Evolutionary conservation across 2,113 vertebrate species (phyloP), one percentile per base, ranked within the genome.

Genomic region (Salminus brasiliensis): DNA sequence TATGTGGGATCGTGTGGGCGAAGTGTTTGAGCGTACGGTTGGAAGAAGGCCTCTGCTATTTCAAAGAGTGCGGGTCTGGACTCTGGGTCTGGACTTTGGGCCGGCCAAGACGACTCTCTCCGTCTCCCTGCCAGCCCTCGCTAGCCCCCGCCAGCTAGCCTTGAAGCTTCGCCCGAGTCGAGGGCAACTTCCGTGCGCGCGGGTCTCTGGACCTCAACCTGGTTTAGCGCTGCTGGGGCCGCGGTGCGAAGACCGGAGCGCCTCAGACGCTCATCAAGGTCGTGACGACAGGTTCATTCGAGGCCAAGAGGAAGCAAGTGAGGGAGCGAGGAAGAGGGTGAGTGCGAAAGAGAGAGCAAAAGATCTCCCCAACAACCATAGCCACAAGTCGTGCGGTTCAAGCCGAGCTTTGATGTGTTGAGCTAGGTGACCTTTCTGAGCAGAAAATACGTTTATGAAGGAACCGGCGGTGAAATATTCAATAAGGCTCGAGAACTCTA

Each of bases 391-490:
- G 49, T 45, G 49, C 1, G 45, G 34, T 53, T 45, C 32, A 66
- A 45, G 10, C n/a, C 13, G 2, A 53, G 62, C 74, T 76, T 76
- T 76, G 74, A 76, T 66, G 25, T 76, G 74, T 39, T 66, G 60
- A 76, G 60, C 30, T 39, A 36, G 74, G 74, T 76, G 74, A 76
- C 60, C 73, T 76, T 36, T 32, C 39, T 65, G n/a, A 63, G 29
- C 60, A 49, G 43, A 67, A 85, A 88, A 92, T 89, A 85, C 82
- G 91, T 29, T 87, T 90, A 90, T 90, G 88, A 91, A 92, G 72
- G 76, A 86, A 88, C 87, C 87, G 85, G 85, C 25, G 9, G 91
- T 90, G 80, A 92, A 92, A 93, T 91, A 93, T 93, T 92, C 87
- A 90, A 87, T 81, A 91, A 88, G 87, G 11, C 79, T 55, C 72